These are phyloP conservation scores for Edolisoma coerulescens DNA, from an alignment of 2,113 vertebrate genomes.

Conservation along the genomic window DNA sequence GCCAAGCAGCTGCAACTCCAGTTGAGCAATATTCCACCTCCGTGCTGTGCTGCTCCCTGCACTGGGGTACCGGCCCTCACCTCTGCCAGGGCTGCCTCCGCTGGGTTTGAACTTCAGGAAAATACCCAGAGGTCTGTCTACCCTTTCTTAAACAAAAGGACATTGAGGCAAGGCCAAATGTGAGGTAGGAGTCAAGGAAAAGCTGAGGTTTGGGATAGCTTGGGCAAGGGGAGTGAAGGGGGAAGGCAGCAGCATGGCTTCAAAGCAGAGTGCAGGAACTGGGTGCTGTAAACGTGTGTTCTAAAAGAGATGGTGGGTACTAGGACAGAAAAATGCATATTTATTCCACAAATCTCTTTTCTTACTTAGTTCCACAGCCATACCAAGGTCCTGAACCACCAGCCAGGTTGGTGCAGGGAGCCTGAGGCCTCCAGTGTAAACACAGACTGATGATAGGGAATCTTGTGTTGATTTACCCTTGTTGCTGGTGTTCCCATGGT, in stretches of 20 bases:
- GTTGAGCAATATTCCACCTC: neutral
- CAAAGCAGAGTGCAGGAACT: neutral
- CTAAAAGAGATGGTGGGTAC: neutral
- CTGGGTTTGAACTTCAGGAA: neutral
- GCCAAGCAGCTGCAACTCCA: neutral
- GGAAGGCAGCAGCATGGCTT: neutral
- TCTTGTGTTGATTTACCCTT: neutral
- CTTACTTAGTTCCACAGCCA: neutral
- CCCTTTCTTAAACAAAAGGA: neutral
- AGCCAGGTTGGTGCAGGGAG: neutral
- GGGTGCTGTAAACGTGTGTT: fast-evolving
- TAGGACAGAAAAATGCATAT: neutral
- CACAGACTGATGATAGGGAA: neutral
- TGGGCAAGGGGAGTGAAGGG: neutral
- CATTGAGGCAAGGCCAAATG: neutral
- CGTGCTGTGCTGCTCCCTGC: fast-evolving
- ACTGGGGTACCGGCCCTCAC: fast-evolving
- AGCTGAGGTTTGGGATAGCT: neutral
- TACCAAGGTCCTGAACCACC: neutral
- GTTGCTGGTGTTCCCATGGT: conserved; percentile 49
- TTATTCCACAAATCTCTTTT: neutral
- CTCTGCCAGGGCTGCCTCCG: neutral
- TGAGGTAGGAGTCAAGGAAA: neutral
- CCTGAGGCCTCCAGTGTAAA: neutral
- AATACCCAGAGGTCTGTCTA: neutral